phyloP scores from a whole-genome alignment of 2,888 invertebrate genomes.

The Stenichneumon culpator region DNA sequence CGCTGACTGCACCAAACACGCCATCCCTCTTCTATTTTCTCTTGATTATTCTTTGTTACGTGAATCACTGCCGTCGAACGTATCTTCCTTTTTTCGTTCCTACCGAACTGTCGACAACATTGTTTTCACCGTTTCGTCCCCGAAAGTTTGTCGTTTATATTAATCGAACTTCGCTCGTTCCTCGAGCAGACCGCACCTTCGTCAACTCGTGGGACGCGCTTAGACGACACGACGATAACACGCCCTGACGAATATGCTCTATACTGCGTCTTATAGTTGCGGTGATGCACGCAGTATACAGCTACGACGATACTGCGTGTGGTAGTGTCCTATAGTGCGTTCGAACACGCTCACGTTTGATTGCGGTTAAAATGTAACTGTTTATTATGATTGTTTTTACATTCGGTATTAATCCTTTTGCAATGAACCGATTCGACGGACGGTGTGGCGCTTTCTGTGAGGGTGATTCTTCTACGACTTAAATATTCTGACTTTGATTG shows the following conservation, averaged over 20 bases:
- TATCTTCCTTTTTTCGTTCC: background rate
- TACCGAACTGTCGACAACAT: background rate
- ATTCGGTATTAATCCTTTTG: background rate
- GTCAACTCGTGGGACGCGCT: slow-evolving; percentile 17
- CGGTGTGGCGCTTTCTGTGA: background rate
- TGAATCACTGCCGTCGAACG: background rate
- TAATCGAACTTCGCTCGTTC: background rate
- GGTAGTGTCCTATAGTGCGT: slow-evolving; percentile 1
- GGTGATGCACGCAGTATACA: background rate
- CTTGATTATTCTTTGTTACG: slow-evolving; percentile 2
- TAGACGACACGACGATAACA: slow-evolving; percentile 25
- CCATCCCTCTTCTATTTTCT: slow-evolving; percentile 46
- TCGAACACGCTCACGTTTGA: background rate
- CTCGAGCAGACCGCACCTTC: slow-evolving; percentile 20
- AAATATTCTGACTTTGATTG: background rate
- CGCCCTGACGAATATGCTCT: slow-evolving; percentile 24
- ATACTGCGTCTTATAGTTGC: slow-evolving; percentile 4
- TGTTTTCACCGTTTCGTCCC: background rate
- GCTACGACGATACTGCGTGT: background rate
- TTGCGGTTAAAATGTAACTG: background rate
- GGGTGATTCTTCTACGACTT: background rate
- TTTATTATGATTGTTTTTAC: background rate
- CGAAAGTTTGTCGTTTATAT: background rate
- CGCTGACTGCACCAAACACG: slow-evolving; percentile 60
- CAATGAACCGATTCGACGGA: background rate